Evolutionary conservation across 2,888 invertebrate species (phyloP).

Genomic region (Mantis religiosa): DNA sequence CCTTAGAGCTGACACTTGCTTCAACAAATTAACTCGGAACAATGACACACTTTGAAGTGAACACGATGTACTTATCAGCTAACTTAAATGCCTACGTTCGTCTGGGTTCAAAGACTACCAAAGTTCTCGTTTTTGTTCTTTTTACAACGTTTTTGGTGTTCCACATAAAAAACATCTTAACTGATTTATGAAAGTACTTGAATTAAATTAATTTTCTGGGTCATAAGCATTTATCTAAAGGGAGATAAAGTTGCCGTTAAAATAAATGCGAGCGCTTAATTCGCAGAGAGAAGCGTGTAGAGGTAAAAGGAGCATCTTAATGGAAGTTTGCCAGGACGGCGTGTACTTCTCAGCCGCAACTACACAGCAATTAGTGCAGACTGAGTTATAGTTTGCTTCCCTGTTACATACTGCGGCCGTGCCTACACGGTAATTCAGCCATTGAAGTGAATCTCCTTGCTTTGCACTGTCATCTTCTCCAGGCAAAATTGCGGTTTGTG

Average conservation of each 20-base stretch:
- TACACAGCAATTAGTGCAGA: not conserved
- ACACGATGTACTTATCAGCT: too few relatives aligned
- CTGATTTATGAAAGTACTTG: not conserved
- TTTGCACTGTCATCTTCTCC: not conserved
- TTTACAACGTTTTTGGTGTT: too few relatives aligned
- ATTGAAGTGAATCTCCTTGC: not conserved
- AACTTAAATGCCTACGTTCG: too few relatives aligned
- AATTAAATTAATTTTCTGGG: not conserved
- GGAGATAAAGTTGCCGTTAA: not conserved
- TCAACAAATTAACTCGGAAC: too few relatives aligned
- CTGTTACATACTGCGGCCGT: not conserved
- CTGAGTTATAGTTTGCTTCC: not conserved
- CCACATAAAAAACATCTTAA: too few relatives aligned
- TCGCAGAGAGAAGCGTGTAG: not conserved
- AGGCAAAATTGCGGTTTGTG: not conserved
- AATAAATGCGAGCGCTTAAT: not conserved
- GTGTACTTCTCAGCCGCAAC: not conserved
- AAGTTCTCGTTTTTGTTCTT: too few relatives aligned
- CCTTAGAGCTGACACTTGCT: too few relatives aligned
- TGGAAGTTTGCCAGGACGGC: not conserved
- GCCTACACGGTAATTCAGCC: not conserved
- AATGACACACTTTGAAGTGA: too few relatives aligned
- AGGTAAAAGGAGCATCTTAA: not conserved
- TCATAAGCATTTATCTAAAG: not conserved
- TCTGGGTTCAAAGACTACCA: too few relatives aligned